Evolutionary conservation across 1,140 invertebrate genomes (phyloP), one percentile per base, ranked within the genome.

Genomic region (Penaeus vannamei): DNA sequence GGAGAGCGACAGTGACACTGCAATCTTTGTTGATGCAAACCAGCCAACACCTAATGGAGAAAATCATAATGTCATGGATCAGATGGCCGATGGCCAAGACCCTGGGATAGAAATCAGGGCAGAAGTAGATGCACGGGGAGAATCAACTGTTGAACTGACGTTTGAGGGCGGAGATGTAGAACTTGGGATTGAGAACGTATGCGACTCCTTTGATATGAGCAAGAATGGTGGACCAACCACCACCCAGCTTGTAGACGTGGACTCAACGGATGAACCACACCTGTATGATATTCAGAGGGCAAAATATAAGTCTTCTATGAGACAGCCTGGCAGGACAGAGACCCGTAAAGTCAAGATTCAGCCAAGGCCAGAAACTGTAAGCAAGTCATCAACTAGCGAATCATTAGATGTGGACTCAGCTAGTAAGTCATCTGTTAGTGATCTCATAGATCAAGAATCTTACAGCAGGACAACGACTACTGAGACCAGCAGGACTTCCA

Each of bases 1-100:
- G 14, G 84, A 85, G 69, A 87, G 85, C 23, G 85, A 87, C 76
- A 87, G 86, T 29, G 86, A 87, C n/a, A 87, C 86, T 17, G 86
- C 86, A 36, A 87, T 87, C 22, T 87, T 87, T 53, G 72, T 87
- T 22, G 86, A 87, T 42, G 86, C 64, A 22, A 80, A 42, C n/a
- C 86, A 87, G 26, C 77, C 59, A 29, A 53, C 77, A 20, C 14
- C 66, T 1, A 36, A 42, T 53, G 79, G 80, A 19, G 79, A 80
- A 14, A 61, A 87, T 26, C 29, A 81, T 23, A 19, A n/a, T 22
- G 61, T 53, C 36, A 26, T 32, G 22, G 83, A 69, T 4, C 42
- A 84, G 4, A 19, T 22, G 8, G 59, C 19, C 22, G 20, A 3
- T 59, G 14, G 60, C 46, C 29, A 69, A 20, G 32, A 66, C 20